phyloP scores from a whole-genome alignment of 2,113 vertebrate genomes.

The Stegostoma tigrinum region DNA sequence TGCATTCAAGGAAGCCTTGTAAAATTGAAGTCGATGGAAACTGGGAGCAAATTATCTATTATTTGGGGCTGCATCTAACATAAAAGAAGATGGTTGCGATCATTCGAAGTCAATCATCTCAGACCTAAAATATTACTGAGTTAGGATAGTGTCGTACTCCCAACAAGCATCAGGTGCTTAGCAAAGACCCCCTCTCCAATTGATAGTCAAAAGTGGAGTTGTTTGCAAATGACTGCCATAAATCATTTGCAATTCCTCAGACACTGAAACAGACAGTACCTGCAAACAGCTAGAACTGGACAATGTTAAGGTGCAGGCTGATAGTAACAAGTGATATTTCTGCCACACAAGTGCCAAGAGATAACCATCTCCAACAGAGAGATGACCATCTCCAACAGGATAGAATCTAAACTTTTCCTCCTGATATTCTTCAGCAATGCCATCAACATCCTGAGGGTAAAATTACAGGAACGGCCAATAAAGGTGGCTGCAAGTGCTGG shows the following conservation, averaged over 20 bases:
- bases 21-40: not conserved
- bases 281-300: too few species aligned
- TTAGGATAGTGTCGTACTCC: not conserved
- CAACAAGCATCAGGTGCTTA: not conserved
- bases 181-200: too few species aligned
- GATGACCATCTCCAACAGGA: not conserved
- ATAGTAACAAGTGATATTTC: not conserved
- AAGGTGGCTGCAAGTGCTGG: not conserved
- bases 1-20: not conserved
- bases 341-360: not conserved
- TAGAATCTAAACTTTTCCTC: not conserved
- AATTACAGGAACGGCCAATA: not conserved
- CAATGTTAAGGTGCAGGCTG: not conserved
- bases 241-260: not conserved
- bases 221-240: not conserved
- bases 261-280: not conserved
- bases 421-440: not conserved
- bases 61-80: not conserved
- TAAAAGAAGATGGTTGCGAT: not conserved
- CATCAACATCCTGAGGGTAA: not conserved
- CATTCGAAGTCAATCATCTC: not conserved
- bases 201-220: not conserved
- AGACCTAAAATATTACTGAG: not conserved
- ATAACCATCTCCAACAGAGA: not conserved
- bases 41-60: not conserved